Conservation (phyloP, 2,797 vertebrate genomes). For the Sebastes minor region DNA sequence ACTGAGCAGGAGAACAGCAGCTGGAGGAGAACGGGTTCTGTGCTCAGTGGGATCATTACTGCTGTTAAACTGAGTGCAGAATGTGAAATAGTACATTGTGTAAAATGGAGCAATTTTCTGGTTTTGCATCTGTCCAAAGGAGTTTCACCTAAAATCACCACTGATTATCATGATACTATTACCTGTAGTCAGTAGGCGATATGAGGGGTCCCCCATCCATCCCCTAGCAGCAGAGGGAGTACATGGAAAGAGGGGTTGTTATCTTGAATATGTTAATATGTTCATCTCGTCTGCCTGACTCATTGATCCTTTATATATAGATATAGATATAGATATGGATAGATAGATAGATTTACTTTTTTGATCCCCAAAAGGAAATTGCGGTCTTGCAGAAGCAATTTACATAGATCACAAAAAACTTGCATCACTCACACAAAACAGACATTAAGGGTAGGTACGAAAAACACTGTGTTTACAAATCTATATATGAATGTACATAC, state of each 20-base stretch:
- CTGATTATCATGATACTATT: neutral
- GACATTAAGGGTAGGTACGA: too few relatives aligned
- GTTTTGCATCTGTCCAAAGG: neutral
- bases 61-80: neutral
- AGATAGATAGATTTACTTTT: too few relatives aligned
- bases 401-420: too few relatives aligned
- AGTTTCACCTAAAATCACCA: neutral
- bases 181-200: neutral
- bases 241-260: neutral
- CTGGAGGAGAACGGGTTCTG: neutral
- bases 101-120: neutral
- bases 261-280: neutral
- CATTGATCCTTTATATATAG: neutral
- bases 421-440: too few relatives aligned
- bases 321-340: too few relatives aligned
- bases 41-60: neutral
- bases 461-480: too few relatives aligned
- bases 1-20: neutral
- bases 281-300: neutral
- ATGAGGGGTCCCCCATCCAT: too few relatives aligned
- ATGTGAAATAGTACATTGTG: neutral
- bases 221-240: neutral
- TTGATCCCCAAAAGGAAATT: too few relatives aligned
- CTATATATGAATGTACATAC: too few relatives aligned
- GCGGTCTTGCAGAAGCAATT: too few relatives aligned